These are phyloP conservation scores for Callopanchax toddi DNA, from an alignment of 2,113 vertebrate species.

Conservation along the genomic window DNA sequence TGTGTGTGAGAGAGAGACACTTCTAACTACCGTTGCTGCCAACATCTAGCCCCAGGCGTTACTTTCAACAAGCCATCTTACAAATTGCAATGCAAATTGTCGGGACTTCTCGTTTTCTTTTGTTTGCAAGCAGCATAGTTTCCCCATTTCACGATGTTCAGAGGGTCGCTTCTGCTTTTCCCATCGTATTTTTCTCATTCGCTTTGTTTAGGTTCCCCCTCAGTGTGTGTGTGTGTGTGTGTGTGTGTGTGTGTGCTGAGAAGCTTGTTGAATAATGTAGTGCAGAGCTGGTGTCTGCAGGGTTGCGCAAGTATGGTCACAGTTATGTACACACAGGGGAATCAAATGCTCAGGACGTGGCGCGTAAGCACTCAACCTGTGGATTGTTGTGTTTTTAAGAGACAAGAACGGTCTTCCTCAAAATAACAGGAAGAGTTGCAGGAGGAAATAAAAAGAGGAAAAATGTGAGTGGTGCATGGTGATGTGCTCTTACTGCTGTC, in stretches of 20 bases:
- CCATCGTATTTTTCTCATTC: constrained; percentile 25
- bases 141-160: constrained; percentile 44
- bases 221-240: constrained; percentile 25
- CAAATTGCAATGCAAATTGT: constrained; percentile 63
- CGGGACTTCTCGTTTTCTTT: constrained; percentile 68
- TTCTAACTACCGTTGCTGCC: constrained; percentile 22
- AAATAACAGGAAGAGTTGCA: constrained; percentile 45
- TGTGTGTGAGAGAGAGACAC: not conserved
- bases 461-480: not conserved
- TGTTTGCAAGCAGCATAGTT: constrained; percentile 59
- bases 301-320: constrained; percentile 8
- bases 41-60: constrained; percentile 35
- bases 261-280: constrained; percentile 49
- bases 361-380: constrained; percentile 15
- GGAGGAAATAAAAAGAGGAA: constrained; percentile 27
- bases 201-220: constrained; percentile 40
- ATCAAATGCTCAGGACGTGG: constrained; percentile 7
- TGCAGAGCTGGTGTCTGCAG: constrained; percentile 12
- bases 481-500: not conserved
- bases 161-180: constrained; percentile 70
- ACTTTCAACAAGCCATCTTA: constrained; percentile 39
- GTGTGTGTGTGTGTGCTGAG: too few species aligned
- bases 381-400: not conserved
- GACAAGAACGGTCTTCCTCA: constrained; percentile 55
- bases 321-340: constrained; percentile 17